These are phyloP conservation scores for Pelusios castaneus DNA, from an alignment of 2,113 vertebrate species.

Conservation along the genomic window DNA sequence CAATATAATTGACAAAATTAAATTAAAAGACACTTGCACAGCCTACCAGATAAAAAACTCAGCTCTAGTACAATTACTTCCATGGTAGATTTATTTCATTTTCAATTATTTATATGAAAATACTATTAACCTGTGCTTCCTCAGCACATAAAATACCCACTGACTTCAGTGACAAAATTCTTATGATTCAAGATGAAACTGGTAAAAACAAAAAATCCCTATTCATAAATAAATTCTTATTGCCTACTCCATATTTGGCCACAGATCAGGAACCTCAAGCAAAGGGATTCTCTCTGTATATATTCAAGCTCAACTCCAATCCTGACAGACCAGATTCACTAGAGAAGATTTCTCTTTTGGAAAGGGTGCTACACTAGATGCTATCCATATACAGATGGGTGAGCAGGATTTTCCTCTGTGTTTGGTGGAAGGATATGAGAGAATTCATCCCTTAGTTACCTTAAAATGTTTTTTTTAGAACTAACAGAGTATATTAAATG, in stretches of 20 bases:
- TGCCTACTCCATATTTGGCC: neutral
- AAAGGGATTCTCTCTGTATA: neutral
- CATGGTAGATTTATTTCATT: neutral
- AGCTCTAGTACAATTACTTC: neutral
- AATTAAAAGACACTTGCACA: neutral
- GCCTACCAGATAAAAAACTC: neutral
- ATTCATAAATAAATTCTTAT: neutral
- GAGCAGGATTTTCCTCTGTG: neutral
- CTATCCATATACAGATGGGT: neutral
- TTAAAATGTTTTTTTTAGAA: neutral
- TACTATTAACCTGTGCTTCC: neutral
- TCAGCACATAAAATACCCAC: neutral
- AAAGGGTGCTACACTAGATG: neutral
- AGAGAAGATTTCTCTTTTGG: slow-evolving; percentile 15
- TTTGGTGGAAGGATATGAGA: neutral
- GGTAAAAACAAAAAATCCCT: neutral
- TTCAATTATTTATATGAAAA: neutral
- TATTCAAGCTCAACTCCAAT: neutral
- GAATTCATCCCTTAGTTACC: neutral
- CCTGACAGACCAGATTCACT: neutral
- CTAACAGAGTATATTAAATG: neutral
- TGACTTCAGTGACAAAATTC: neutral
- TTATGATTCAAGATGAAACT: neutral
- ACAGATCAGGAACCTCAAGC: neutral
- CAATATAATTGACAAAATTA: neutral